A percentile compares a stretch with the other conserved stretches of the same genome.
phyloP scores from a whole-genome alignment of 2,888 invertebrate species.

The Chymomyza caudatula region DNA sequence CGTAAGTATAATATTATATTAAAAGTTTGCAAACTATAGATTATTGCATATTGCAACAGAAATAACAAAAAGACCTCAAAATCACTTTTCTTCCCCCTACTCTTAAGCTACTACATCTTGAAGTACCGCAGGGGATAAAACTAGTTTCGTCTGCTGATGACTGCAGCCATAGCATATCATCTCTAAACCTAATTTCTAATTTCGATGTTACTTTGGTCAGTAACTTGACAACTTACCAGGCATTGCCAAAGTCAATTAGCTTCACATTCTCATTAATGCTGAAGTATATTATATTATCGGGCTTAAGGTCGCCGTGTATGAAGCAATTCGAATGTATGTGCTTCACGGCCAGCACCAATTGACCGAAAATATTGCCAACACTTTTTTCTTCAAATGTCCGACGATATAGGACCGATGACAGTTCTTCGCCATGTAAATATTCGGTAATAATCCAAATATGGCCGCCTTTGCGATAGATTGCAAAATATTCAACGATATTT shows the following conservation, averaged over 20 bases:
- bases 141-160: too few species aligned
- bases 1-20: too few species aligned
- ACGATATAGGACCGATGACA: conserved; percentile 72
- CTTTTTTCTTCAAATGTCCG: conserved; percentile 83
- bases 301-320: conserved; percentile 96
- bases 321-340: conserved; percentile 91
- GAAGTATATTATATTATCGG: conserved; percentile 83
- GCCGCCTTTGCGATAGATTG: conserved; percentile 88
- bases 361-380: conserved; percentile 88
- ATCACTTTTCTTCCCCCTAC: too few species aligned
- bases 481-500: conserved; percentile 85
- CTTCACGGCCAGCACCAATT: conserved; percentile 89
- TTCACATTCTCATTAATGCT: conserved; percentile 80
- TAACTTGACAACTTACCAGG: conserved; percentile 80
- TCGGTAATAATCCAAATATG: conserved; percentile 95
- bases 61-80: too few species aligned
- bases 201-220: too few species aligned
- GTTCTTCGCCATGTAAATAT: conserved; percentile 89
- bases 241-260: conserved; percentile 98
- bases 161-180: too few species aligned
- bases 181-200: too few species aligned
- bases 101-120: too few species aligned
- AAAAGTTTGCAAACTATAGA: too few species aligned
- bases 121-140: too few species aligned
- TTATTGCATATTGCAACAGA: too few species aligned